Evolutionary conservation across 2,888 invertebrate genomes (phyloP).

Genomic region (Leucania comma): DNA sequence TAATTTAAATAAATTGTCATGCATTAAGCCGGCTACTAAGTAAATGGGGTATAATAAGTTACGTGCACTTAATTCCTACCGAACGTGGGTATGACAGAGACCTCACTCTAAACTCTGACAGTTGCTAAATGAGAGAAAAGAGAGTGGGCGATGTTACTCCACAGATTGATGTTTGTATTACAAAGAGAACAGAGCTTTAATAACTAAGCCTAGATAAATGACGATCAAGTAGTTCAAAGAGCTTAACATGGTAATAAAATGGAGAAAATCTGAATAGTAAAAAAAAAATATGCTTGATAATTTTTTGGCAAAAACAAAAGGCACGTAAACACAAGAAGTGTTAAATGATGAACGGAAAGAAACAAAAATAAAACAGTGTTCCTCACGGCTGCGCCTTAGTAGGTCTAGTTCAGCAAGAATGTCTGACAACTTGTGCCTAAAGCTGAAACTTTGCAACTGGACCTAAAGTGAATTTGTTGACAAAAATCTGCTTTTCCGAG

Average conservation of each 20-base stretch:
- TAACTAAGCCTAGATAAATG: constrained; percentile 46
- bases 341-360: too few relatives aligned
- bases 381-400: too few relatives aligned
- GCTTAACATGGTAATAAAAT: constrained; percentile 32
- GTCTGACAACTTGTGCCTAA: too few relatives aligned
- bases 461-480: too few relatives aligned
- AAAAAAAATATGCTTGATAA: too few relatives aligned
- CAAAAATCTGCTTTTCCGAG: too few relatives aligned
- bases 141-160: constrained; percentile 74
- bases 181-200: constrained; percentile 61
- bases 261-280: constrained; percentile 59
- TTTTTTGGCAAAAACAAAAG: too few relatives aligned
- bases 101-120: constrained; percentile 65
- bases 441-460: too few relatives aligned
- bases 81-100: constrained; percentile 53
- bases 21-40: constrained; percentile 50
- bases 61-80: constrained; percentile 41
- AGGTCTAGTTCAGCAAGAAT: too few relatives aligned
- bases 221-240: constrained; percentile 14
- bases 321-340: too few relatives aligned
- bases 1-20: constrained; percentile 52
- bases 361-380: too few relatives aligned
- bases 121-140: constrained; percentile 72
- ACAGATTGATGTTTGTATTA: constrained; percentile 75
- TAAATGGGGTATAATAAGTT: constrained; percentile 56